Base-by-base conservation (phyloP, 1,140 invertebrate genomes). In the Drosophila insularis region DNA sequence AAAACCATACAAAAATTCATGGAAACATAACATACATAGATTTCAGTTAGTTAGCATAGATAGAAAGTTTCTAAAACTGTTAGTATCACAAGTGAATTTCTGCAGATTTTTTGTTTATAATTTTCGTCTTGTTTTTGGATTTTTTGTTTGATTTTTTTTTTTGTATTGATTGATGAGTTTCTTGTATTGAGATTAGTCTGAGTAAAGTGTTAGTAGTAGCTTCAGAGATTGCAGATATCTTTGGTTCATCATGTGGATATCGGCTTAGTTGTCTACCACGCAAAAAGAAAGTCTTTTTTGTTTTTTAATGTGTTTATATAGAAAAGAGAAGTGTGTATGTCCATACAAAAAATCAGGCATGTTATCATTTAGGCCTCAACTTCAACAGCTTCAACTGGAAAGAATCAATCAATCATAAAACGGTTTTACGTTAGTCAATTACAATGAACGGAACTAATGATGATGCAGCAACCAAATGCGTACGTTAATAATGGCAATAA, bases 301-400 rank as follows among this genome's bases (percentile, higher is more conserved):
- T 27, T 27, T 27, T 27, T 84, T 77, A 43, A 74, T 84, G 79
- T 78, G 72, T 87, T 87, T 87, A 87, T 86, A 82, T 74, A 68
- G 79, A 58, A 78, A 80, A 75, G 70, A 78, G 74, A 89, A 76
- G 81, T 89, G 81, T 89, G 80, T 89, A 68, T 89, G 78, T 90
- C 87, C 87, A 90, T 90, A 90, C 76, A 71, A 89, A 76, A 90
- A 84, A 80, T 81, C 87, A 90, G 89, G 89, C 89, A 86, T 79
- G 80, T 82, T 89, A 89, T 90, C 89, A 89, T 91, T 91, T 91
- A 91, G 89, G 89, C 85, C 86, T 91, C 89, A 91, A 91, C 90
- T 87, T 91, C 89, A 91, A 91, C 89, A 91, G 89, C 89, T 87
- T 90, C 90, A 91, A 91, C 89, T 91, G 89, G 80, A 91, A 91